Evolutionary conservation across 2,113 vertebrate species (phyloP), one percentile per base, ranked within the genome.

Genomic region (Daphoenositta chrysoptera): DNA sequence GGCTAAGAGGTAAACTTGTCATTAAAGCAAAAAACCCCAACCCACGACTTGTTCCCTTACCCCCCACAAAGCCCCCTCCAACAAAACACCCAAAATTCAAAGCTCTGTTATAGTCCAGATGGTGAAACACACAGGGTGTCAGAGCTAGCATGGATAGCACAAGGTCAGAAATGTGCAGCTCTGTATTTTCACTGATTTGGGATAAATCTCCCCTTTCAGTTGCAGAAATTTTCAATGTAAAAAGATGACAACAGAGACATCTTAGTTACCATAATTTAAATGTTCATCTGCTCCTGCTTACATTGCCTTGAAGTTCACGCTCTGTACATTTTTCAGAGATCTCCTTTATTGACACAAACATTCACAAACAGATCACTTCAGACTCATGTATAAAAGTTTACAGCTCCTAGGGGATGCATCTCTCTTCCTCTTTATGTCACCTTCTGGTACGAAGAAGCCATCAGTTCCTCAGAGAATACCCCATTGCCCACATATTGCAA

Each of bases 31-130:
- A 80, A 80, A 53, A 7, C 0, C 0, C 1, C 39, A 81, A 23
- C 2, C 5, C 39, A 39, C 3, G 24, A 4, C 26, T 48, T 83
- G 57, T 11, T n/a, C 9, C 5, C 16, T 47, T 2, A 1, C 2
- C 4, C 2, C 2, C 4, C 6, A 15, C 10, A 75, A 66, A 56
- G 10, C 0, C 6, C 4, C 15, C 40, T 40, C 7, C 54, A 54
- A 37, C 11, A 24, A 28, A 48, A 33, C 21, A 54, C 26, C 21
- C 30, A 11, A 71, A 57, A 53, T 16, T 77, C 24, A 76, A 76
- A 84, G 26, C 3, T 63, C 4, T 18, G 6, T 50, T 80, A 16
- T 5, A 66, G 19, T 5, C 23, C n/a, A 45, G 7, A 13, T 13
- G 5, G 11, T 54, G 65, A 86, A 88, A 77, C 9, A 47, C 7